phyloP scores from a whole-genome alignment of 2,113 vertebrate genomes.

The Microcebus jonahi region DNA sequence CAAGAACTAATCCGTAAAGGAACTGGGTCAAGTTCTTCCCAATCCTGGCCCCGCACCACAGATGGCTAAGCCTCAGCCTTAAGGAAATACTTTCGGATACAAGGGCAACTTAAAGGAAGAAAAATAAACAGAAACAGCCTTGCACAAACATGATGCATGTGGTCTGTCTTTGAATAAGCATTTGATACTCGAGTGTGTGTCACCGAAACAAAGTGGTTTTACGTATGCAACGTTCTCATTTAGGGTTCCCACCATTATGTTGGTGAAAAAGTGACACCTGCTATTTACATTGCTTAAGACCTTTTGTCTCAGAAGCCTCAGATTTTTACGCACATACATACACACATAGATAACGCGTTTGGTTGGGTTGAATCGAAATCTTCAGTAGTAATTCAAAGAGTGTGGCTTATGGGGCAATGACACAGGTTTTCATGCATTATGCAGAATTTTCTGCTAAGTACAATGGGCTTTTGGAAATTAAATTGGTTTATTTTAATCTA shows the following conservation, averaged over 20 bases:
- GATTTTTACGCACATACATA: slow-evolving; percentile 30
- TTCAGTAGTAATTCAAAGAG: slow-evolving; percentile 51
- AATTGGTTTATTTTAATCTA: slow-evolving; percentile 62
- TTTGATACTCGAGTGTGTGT: slow-evolving; percentile 49
- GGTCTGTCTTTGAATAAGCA: slow-evolving; percentile 27
- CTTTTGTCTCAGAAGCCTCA: slow-evolving; percentile 38
- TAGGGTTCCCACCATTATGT: slow-evolving; percentile 35
- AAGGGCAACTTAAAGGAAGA: background rate
- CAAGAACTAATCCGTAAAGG: slow-evolving; percentile 25
- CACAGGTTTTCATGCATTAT: slow-evolving; percentile 68
- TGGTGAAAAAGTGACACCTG: background rate
- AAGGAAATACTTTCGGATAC: background rate
- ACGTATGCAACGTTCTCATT: slow-evolving; percentile 33
- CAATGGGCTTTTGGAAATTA: slow-evolving; percentile 59
- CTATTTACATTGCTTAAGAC: background rate
- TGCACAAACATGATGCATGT: background rate
- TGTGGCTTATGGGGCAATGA: slow-evolving; percentile 47
- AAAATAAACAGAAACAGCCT: background rate
- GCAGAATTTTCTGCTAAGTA: slow-evolving; percentile 67
- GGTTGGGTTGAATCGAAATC: slow-evolving; percentile 21
- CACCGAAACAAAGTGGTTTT: slow-evolving; percentile 63
- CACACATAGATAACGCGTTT: background rate
- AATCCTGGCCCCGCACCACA: background rate
- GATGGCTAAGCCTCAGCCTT: slow-evolving; percentile 19
- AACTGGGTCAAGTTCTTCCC: slow-evolving; percentile 48